Conservation (phyloP, 2,888 invertebrate species). For the Antitype chi region DNA sequence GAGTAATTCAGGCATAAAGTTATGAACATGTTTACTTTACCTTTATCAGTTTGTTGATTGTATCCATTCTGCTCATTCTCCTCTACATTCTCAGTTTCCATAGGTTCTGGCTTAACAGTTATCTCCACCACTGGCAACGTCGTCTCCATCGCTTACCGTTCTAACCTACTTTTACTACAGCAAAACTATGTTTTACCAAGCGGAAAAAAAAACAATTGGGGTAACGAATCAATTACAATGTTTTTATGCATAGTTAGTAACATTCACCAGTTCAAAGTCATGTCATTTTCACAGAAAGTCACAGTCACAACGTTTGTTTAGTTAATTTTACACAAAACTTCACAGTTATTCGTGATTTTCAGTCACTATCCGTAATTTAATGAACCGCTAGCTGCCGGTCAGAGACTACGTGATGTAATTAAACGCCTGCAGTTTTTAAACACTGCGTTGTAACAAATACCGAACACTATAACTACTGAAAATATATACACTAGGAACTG, state of each 20-base stretch:
- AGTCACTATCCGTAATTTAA: constrained; percentile 36
- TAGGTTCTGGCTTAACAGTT: constrained; percentile 57
- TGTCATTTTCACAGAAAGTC: constrained; percentile 17
- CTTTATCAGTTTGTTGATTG: constrained; percentile 2
- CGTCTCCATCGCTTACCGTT: constrained; percentile 55
- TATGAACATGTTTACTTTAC: constrained; percentile 27
- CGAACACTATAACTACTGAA: not conserved
- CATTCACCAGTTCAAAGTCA: constrained; percentile 9
- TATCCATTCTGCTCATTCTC: constrained; percentile 11
- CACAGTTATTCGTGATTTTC: constrained; percentile 35
- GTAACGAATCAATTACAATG: constrained; percentile 19
- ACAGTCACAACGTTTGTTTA: constrained; percentile 7
- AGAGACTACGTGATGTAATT: constrained; percentile 11
- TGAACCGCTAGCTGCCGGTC: constrained; percentile 34
- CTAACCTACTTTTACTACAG: constrained; percentile 42
- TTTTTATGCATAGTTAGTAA: constrained; percentile 32
- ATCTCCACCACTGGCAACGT: constrained; percentile 41
- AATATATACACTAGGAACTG: not conserved
- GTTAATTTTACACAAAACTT: constrained; percentile 16
- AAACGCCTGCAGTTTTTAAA: not conserved
- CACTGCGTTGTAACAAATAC: constrained; percentile 4
- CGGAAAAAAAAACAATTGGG: constrained; percentile 30
- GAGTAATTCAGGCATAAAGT: not conserved
- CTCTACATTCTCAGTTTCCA: constrained; percentile 27
- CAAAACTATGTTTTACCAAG: constrained; percentile 17